Percentiles rank a stretch among this genome's conserved stretches.
phyloP scores from a whole-genome alignment of 2,888 invertebrate species.

The Ormyrus rosae region DNA sequence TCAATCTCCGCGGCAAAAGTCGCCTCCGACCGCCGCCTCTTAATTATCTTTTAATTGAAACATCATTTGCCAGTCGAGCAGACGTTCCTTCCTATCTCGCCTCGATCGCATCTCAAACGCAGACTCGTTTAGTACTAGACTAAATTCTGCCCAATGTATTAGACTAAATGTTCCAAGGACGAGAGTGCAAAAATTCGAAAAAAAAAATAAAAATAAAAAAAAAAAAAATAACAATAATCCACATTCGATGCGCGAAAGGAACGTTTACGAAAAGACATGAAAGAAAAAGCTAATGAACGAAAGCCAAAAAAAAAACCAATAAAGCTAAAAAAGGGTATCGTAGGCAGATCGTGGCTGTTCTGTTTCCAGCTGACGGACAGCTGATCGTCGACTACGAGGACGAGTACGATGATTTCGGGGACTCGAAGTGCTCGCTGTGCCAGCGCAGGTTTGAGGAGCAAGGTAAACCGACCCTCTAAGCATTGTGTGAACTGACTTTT shows the following conservation, averaged over 20 bases:
- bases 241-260: slow-evolving; percentile 19
- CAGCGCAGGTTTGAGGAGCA: slow-evolving; percentile 87
- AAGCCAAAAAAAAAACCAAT: slow-evolving; percentile 48
- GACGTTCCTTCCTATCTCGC: not conserved
- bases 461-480: slow-evolving; percentile 78
- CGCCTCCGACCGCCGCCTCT: too few relatives aligned
- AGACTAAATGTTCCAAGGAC: too few relatives aligned
- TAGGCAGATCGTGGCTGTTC: slow-evolving; percentile 78
- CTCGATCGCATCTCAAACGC: not conserved
- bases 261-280: slow-evolving; percentile 21
- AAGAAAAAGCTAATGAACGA: slow-evolving; percentile 26
- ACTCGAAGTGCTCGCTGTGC: slow-evolving; percentile 85
- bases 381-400: slow-evolving; percentile 82
- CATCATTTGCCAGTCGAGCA: not conserved
- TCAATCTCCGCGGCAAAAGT: too few relatives aligned
- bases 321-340: slow-evolving; percentile 54
- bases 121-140: not conserved
- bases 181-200: not conserved
- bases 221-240: slow-evolving; percentile 1
- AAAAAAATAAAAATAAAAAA: not conserved
- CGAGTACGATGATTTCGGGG: slow-evolving; percentile 74
- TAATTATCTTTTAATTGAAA: too few relatives aligned
- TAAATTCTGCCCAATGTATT: too few relatives aligned
- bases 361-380: slow-evolving; percentile 83
- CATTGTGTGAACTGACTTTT: slow-evolving; percentile 36